These are phyloP conservation scores for Metopolophium dirhodum DNA, from an alignment of 1,140 invertebrate genomes.

Conservation along the genomic window DNA sequence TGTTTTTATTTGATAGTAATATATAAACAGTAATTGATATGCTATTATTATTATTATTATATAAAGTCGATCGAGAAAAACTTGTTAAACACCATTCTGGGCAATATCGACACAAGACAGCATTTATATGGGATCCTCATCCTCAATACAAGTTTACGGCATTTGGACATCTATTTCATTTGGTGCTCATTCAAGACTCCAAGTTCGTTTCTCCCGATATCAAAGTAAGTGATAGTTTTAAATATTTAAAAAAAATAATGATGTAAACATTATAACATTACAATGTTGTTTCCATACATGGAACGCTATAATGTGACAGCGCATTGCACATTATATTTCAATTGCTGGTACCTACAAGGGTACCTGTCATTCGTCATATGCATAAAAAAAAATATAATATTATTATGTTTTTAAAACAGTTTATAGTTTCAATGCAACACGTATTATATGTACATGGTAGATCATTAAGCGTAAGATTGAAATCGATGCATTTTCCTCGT, in stretches of 20 bases:
- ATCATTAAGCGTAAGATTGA: neutral
- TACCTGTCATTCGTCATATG: neutral
- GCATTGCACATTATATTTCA: neutral
- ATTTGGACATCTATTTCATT: slow-evolving; percentile 68
- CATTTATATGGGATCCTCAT: slow-evolving; percentile 76
- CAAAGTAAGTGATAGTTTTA: slow-evolving; percentile 62
- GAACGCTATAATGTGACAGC: neutral
- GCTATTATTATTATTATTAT: neutral
- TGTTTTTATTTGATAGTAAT: neutral
- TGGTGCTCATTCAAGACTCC: slow-evolving; percentile 68
- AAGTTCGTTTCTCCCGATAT: slow-evolving; percentile 68
- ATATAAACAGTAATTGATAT: neutral
- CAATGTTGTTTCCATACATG: too few relatives aligned
- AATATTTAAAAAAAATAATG: neutral
- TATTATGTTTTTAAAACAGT: neutral
- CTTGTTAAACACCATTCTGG: slow-evolving; percentile 67
- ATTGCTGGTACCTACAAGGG: neutral
- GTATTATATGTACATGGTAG: too few relatives aligned
- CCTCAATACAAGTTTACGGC: slow-evolving; percentile 73
- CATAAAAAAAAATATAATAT: neutral
- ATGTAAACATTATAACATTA: neutral
- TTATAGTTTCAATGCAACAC: neutral
- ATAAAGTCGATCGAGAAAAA: slow-evolving; percentile 59
- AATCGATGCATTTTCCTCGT: neutral
- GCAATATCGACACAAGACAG: slow-evolving; percentile 70